phyloP scores from a whole-genome alignment of 2,113 vertebrate genomes.

The human (Homo sapiens) region DNA sequence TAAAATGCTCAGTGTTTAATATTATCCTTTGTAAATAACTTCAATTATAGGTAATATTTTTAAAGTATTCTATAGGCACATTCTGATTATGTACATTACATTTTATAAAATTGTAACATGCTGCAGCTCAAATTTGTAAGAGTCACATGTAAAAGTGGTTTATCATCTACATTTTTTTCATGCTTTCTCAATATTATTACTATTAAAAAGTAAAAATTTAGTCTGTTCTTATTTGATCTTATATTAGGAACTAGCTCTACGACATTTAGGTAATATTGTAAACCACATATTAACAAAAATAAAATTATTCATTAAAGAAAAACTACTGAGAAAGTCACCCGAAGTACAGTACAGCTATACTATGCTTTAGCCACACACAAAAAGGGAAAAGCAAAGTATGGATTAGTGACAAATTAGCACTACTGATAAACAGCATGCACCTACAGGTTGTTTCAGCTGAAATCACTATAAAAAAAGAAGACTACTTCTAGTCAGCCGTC shows the following conservation, averaged over 20 bases:
- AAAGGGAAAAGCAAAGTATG: conserved; percentile 63
- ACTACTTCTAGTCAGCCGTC: conserved; percentile 88
- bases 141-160: neutral
- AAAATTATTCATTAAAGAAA: conserved; percentile 9
- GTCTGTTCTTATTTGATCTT: conserved; percentile 47
- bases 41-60: neutral
- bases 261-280: neutral
- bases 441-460: conserved; percentile 69
- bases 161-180: neutral
- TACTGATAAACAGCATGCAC: conserved; percentile 82
- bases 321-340: conserved; percentile 41
- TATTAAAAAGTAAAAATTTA: conserved; percentile 19
- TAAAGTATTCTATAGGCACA: conserved; percentile 11
- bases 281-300: neutral
- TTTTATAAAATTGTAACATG: conserved; percentile 11
- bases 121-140: neutral
- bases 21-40: neutral
- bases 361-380: conserved; percentile 65
- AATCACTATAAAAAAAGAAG: conserved; percentile 76
- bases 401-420: conserved; percentile 81
- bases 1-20: neutral
- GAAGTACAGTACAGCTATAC: conserved; percentile 51
- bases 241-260: neutral
- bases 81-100: neutral
- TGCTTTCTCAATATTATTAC: conserved; percentile 37